Conservation (phyloP, 2,888 invertebrate species). For the Beris morrisii region DNA sequence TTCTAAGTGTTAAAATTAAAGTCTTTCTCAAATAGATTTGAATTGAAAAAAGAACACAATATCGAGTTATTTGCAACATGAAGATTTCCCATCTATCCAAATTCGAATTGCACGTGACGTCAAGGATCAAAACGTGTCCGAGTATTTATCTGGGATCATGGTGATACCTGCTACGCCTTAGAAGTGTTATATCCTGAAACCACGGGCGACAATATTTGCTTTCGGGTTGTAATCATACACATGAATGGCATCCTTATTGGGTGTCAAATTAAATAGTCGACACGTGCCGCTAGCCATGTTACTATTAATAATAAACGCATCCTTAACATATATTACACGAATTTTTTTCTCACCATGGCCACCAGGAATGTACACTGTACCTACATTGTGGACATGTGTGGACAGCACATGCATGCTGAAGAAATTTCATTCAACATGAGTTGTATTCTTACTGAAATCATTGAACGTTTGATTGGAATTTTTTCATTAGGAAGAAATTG, state of each 20-base stretch:
- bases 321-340: conserved; percentile 16
- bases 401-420: no score
- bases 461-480: conserved; percentile 20
- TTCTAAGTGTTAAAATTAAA: conserved; percentile 19
- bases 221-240: conserved; percentile 37
- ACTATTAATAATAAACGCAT: conserved; percentile 20
- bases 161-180: conserved; percentile 17
- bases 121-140: conserved; percentile 29
- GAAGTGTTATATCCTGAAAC: conserved; percentile 27
- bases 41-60: conserved; percentile 2
- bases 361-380: background rate
- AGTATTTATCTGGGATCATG: conserved; percentile 28
- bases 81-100: background rate
- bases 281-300: conserved; percentile 32
- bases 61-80: background rate
- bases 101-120: conserved; percentile 11
- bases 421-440: no score
- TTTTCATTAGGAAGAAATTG: conserved; percentile 17
- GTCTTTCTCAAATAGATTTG: conserved; percentile 16
- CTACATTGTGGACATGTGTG: no score
- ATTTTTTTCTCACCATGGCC: conserved; percentile 7
- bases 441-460: conserved; percentile 8
- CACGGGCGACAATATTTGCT: conserved; percentile 37
- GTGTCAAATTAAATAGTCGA: conserved; percentile 38
- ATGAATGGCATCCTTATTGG: conserved; percentile 33